Evolutionary conservation across 2,113 vertebrate species (phyloP).

Genomic region (Chunga burmeisteri): DNA sequence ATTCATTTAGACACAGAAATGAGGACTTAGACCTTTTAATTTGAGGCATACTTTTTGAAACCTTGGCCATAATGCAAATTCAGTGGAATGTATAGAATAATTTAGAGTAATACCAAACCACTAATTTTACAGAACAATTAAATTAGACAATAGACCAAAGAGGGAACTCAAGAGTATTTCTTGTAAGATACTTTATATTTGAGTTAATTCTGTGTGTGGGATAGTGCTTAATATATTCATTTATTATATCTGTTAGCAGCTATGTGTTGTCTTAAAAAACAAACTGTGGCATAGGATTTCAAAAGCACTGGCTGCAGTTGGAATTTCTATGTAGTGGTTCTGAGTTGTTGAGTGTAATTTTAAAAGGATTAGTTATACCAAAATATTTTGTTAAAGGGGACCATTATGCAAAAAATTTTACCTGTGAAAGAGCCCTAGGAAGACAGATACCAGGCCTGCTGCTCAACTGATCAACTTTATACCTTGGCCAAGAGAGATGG

Average conservation of each 20-base stretch:
- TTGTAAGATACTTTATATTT: background rate
- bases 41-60: background rate
- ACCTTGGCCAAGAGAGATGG: background rate
- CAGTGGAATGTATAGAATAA: background rate
- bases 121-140: background rate
- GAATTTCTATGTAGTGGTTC: conserved; percentile 17
- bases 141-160: background rate
- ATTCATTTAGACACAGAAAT: background rate
- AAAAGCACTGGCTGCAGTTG: conserved; percentile 5
- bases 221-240: conserved; percentile 19
- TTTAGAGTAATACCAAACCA: background rate
- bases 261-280: conserved; percentile 53
- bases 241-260: conserved; percentile 50
- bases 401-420: conserved; percentile 24
- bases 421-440: conserved; percentile 9
- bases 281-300: conserved; percentile 46
- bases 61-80: background rate
- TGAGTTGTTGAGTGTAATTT: conserved; percentile 49
- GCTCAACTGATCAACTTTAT: background rate
- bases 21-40: background rate
- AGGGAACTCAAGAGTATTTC: background rate
- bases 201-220: background rate
- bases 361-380: conserved; percentile 48
- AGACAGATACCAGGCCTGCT: background rate
- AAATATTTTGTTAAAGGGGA: conserved; percentile 51